Conservation (phyloP, 1,140 invertebrate genomes). For the Camponotus pennsylvanicus region DNA sequence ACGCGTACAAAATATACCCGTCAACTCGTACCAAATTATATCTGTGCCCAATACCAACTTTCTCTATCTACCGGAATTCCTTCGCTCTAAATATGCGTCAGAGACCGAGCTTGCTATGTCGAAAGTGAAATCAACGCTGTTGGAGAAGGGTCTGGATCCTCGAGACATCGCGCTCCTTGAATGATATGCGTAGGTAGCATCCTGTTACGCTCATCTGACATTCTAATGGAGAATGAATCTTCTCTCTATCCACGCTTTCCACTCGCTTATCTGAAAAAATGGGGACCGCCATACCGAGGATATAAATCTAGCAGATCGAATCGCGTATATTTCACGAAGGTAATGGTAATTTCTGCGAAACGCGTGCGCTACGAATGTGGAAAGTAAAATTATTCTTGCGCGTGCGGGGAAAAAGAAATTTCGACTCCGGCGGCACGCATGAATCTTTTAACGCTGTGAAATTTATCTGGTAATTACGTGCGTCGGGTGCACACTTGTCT, state of each 20-base stretch:
- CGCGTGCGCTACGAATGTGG: slow-evolving; percentile 26
- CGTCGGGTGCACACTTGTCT: slow-evolving; percentile 36
- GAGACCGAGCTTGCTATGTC: background rate
- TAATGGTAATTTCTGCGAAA: slow-evolving; percentile 16
- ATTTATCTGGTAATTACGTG: slow-evolving; percentile 52
- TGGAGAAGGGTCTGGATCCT: slow-evolving; percentile 6
- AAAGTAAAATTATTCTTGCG: slow-evolving; percentile 53
- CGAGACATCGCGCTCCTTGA: background rate
- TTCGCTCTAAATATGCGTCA: background rate
- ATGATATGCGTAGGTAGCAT: slow-evolving; percentile 54
- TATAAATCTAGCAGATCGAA: slow-evolving; percentile 42
- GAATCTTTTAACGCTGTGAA: slow-evolving; percentile 51
- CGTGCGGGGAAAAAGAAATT: slow-evolving; percentile 26
- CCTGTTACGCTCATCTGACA: slow-evolving; percentile 22
- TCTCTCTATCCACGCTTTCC: background rate
- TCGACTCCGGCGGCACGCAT: slow-evolving; percentile 13
- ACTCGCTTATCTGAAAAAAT: slow-evolving; percentile 15
- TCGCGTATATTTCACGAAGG: slow-evolving; percentile 12
- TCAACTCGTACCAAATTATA: slow-evolving; percentile 68
- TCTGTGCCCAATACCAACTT: slow-evolving; percentile 41
- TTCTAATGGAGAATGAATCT: slow-evolving; percentile 40
- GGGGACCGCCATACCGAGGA: background rate
- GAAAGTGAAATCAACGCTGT: slow-evolving; percentile 42
- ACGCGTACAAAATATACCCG: slow-evolving; percentile 43
- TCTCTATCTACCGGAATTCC: slow-evolving; percentile 38